Evolutionary conservation across 2,113 vertebrate genomes (phyloP).

Genomic region (Hyla sarda): DNA sequence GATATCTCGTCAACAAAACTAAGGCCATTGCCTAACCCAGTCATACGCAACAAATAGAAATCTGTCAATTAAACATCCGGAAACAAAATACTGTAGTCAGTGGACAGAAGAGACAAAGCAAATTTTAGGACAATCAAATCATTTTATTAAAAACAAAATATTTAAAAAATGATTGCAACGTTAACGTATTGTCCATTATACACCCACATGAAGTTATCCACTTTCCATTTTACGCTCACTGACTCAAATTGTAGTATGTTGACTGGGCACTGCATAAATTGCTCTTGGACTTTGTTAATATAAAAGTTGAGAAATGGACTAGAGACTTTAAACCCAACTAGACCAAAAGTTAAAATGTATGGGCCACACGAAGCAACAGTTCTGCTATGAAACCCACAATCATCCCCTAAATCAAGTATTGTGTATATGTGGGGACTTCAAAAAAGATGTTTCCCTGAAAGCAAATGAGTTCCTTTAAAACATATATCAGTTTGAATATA

Average conservation of each 20-base stretch:
- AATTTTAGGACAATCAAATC: background rate
- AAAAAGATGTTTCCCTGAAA: background rate
- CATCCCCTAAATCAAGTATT: background rate
- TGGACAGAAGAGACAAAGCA: background rate
- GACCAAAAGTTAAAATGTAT: no score
- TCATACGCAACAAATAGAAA: background rate
- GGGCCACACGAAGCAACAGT: no score
- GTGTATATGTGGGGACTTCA: background rate
- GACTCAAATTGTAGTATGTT: background rate
- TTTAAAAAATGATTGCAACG: no score
- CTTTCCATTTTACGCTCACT: background rate
- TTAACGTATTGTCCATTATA: no score
- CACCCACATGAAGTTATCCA: no score
- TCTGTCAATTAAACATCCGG: background rate
- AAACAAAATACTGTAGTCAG: background rate
- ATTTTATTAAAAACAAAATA: conserved; percentile 19
- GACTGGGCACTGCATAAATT: no score
- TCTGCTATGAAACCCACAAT: no score
- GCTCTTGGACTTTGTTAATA: no score
- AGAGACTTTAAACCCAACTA: no score
- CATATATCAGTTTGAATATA: background rate
- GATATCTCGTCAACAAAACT: no score
- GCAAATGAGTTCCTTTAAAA: background rate
- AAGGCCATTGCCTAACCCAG: no score
- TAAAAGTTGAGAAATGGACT: no score